Evolutionary conservation across 1,140 invertebrate genomes (phyloP).

Genomic region (Cydia strobilella): DNA sequence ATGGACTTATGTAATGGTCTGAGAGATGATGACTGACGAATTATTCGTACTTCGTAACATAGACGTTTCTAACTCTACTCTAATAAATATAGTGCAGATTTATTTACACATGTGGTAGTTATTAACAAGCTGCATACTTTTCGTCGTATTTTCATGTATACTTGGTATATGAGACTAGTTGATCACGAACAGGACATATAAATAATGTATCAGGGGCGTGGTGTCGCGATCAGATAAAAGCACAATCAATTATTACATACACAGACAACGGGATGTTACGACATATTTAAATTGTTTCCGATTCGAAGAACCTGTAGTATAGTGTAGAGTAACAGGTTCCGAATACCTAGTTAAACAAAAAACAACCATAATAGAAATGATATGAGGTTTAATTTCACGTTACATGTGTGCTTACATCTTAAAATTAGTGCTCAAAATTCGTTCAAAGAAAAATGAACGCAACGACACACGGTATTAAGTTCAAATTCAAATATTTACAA

Average conservation of each 20-base stretch:
- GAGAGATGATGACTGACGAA: constrained; percentile 2
- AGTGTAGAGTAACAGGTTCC: constrained; percentile 19
- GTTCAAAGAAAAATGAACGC: background rate
- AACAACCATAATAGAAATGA: background rate
- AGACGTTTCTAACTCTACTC: background rate
- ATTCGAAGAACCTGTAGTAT: background rate
- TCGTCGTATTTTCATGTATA: too few relatives aligned
- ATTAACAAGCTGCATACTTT: too few relatives aligned
- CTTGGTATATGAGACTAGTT: background rate
- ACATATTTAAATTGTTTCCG: constrained; percentile 24
- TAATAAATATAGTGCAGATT: background rate
- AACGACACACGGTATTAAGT: background rate
- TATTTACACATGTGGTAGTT: too few relatives aligned
- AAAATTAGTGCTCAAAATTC: constrained; percentile 6
- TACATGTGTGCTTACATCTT: background rate
- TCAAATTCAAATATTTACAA: background rate
- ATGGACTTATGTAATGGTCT: background rate
- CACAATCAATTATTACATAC: background rate
- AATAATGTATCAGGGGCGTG: background rate
- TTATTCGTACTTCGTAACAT: background rate
- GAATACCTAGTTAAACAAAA: background rate
- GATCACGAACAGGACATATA: background rate
- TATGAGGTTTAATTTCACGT: background rate
- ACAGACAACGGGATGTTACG: constrained; percentile 18
- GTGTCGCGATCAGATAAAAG: background rate